phyloP scores from a whole-genome alignment of 1,140 invertebrate species.

The Zaprionus nigranus region DNA sequence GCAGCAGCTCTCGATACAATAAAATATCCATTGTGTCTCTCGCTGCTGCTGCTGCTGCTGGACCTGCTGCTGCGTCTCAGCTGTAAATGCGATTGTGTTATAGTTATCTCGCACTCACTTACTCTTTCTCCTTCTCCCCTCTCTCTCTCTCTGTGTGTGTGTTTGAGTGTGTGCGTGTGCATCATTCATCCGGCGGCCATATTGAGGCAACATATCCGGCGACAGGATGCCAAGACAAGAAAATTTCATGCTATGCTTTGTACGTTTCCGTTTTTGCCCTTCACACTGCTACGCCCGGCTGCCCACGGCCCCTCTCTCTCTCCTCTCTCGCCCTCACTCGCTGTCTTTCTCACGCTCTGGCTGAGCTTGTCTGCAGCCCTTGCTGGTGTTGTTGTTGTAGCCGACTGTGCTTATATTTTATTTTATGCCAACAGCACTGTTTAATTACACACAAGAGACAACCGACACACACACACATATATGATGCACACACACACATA shows the following conservation, averaged over 20 bases:
- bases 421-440: constrained; percentile 81
- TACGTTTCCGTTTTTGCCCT: constrained; percentile 66
- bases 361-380: constrained; percentile 26
- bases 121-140: background rate
- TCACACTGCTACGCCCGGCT: background rate
- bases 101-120: constrained; percentile 20
- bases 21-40: constrained; percentile 70
- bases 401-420: constrained; percentile 76
- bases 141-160: constrained; percentile 25
- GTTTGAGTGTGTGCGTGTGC: constrained; percentile 58
- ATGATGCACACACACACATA: background rate
- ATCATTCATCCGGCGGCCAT: constrained; percentile 82
- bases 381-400: constrained; percentile 40
- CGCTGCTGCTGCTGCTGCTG: too few relatives aligned
- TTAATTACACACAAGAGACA: constrained; percentile 82
- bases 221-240: constrained; percentile 82
- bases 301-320: background rate
- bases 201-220: constrained; percentile 82
- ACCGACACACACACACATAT: constrained; percentile 52
- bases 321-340: background rate
- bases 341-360: background rate
- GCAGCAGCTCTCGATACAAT: constrained; percentile 70
- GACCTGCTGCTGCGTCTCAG: constrained; percentile 36
- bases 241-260: constrained; percentile 82
- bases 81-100: constrained; percentile 40